Evolutionary conservation across 2,888 invertebrate species (phyloP), one percentile per base, ranked within the genome.

Genomic region (Dorcus hopei): DNA sequence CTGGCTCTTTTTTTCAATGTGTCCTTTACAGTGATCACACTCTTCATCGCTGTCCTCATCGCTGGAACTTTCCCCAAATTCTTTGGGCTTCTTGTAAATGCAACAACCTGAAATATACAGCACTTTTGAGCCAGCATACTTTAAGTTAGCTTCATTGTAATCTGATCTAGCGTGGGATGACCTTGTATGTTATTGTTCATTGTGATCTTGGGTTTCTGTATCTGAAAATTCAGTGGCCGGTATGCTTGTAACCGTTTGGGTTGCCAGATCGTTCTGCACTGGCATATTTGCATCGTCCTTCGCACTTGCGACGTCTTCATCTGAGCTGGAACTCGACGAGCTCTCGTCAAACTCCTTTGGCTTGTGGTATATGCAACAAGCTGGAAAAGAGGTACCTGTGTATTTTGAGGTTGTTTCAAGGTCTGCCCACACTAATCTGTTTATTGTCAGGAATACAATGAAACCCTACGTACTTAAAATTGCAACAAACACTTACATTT

Each of bases 301-400:
- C 77, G 93, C 94, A 75, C 93, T 88, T 68, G 93, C 93, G 74
- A 93, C 93, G 74, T 95, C 94, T 68, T 91, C 90, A 51, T 90
- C 88, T 4, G 26, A 33, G 67, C 90, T 89, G 57, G 87, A 87
- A 57, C 90, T 91, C 0, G 91, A 91, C 63, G 93, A 94, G 43
- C 93, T 94, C 77, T 96, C 96, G 48, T 87, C 95, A 80, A 96
- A 95, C 42, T 83, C 83, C 67, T 84, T 84, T n/a, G 93, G 94
- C 77, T 96, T 97, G 72, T 90, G 89, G 77, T 93, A 97, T 72
- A 97, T 91, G 77, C 97, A 97, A 76, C 97, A 97, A 80, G 94
- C 95, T 95, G 71, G 59, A 61, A 60, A 54, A 50, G 9, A 33
- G 26, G 26, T 1, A 7, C 1, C 5, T 33, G 26, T 33, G 26